phyloP scores from a whole-genome alignment of 2,113 vertebrate species.

The Neolamprologus falcicula region DNA sequence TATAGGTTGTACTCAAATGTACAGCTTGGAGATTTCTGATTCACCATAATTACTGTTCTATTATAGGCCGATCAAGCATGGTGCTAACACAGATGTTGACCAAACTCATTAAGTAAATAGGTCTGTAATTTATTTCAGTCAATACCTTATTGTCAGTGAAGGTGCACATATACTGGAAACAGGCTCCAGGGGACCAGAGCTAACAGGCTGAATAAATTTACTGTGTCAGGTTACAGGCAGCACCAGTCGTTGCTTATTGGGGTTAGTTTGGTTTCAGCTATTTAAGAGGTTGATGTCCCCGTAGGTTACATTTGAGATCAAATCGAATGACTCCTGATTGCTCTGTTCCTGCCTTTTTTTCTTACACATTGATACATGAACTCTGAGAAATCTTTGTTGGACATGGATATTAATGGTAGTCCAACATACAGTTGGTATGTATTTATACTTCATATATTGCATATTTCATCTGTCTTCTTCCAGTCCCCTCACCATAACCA shows the following conservation, averaged over 20 bases:
- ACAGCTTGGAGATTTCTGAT: not conserved
- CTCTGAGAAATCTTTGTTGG: too few relatives aligned
- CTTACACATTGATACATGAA: too few relatives aligned
- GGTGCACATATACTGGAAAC: slow-evolving; percentile 13
- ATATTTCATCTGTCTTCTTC: too few relatives aligned
- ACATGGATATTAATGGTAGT: too few relatives aligned
- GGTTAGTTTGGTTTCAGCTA: slow-evolving; percentile 22
- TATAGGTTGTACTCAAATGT: not conserved
- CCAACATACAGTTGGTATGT: too few relatives aligned
- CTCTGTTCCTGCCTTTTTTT: too few relatives aligned
- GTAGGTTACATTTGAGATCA: not conserved
- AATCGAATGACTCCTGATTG: not conserved
- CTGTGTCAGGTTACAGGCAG: slow-evolving; percentile 23
- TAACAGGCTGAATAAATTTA: slow-evolving; percentile 31
- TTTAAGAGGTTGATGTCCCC: slow-evolving; percentile 19
- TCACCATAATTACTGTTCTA: not conserved
- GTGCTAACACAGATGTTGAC: slow-evolving; percentile 38
- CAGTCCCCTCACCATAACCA: too few relatives aligned
- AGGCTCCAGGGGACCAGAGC: not conserved
- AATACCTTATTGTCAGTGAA: slow-evolving; percentile 18
- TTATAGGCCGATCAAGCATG: not conserved
- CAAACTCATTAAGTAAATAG: slow-evolving; percentile 54
- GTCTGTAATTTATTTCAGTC: slow-evolving; percentile 52
- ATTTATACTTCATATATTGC: too few relatives aligned
- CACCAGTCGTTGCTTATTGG: slow-evolving; percentile 24